These are phyloP conservation scores for Hemibagrus wyckioides DNA, from an alignment of 2,113 vertebrate species.

Conservation along the genomic window DNA sequence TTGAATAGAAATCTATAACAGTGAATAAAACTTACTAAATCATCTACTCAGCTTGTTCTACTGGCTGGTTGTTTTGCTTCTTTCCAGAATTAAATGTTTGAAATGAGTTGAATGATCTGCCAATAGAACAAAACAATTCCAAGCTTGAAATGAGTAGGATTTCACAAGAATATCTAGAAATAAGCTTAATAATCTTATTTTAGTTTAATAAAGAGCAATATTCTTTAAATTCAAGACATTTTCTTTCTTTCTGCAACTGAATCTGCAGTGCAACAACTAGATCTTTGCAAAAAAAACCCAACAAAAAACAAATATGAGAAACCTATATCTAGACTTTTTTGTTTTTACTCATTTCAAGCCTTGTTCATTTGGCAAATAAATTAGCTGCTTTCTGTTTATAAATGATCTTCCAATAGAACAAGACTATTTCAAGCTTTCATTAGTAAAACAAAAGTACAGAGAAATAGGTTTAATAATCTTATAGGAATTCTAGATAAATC, in stretches of 20 bases:
- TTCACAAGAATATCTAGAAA: background rate
- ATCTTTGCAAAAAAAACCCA: background rate
- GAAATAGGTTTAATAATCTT: background rate
- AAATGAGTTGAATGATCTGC: background rate
- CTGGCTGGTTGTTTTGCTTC: background rate
- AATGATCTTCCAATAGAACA: background rate
- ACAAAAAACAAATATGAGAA: background rate
- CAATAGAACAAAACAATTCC: background rate
- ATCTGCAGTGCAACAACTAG: background rate
- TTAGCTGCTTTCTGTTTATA: background rate
- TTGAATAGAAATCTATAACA: background rate
- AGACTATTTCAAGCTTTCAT: background rate
- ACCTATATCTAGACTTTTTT: background rate
- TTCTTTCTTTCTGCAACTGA: background rate
- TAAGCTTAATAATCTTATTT: slow-evolving; percentile 20
- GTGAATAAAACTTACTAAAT: slow-evolving; percentile 19
- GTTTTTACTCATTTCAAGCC: background rate
- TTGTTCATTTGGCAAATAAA: background rate
- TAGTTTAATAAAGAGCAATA: slow-evolving; percentile 8
- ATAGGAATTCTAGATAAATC: background rate
- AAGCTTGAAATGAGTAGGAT: background rate
- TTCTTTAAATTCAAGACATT: background rate
- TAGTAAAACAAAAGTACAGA: no score
- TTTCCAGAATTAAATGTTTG: background rate
- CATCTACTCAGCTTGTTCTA: slow-evolving; percentile 47